Base-by-base conservation (phyloP, 1,140 invertebrate species). In the Carposina sasakii region DNA sequence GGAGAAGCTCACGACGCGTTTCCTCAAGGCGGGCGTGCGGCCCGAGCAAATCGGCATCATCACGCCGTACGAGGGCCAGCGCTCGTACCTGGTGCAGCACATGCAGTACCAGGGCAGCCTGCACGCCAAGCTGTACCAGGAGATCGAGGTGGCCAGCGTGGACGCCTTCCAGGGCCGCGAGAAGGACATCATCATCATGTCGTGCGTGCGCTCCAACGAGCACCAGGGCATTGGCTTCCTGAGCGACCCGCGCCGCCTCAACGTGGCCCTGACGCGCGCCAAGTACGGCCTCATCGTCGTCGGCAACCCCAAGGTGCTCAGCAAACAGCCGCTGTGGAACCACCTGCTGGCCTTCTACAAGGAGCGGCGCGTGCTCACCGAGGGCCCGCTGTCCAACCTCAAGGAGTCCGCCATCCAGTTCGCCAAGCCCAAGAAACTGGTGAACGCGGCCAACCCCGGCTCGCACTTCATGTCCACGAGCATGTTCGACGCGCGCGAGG, bases 11-110 rank as follows among this genome's bases (percentile, higher is more conserved):
- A 94, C 96, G 0, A 98, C 96, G 0, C 88, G 94, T 31, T 98
- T 99, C 63, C 82, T 99, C 4, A 93, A 97, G 63, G 94, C 94
- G 8, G 98, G 98, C 3, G 93, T 99, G 0, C 95, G 97, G 65
- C 98, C 98, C 0, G 96, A 98, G 63, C 98, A 99, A 78, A 99
- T 99, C 48, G 98, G 98, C n/a, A 96, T 99, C 20, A 98, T 99
- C 33, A 99, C 98, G 0, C 98, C 98, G 0, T 99, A 99, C 60
- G 98, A 99, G 85, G 97, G 98, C 0, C 98, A 99, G 73, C 86
- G 98, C n/a, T 97, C 98, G 0, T 99, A 98, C 81, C 85, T 99
- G 37, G 98, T 95, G 0, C 97, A 99, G 67, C 98, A 99, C 65
- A 99, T 99, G 97, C 98, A 99, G 73, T 98, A 98, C 69, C 98